These are phyloP conservation scores for Drosophila burlai DNA, from an alignment of 1,140 invertebrate genomes.

Conservation along the genomic window DNA sequence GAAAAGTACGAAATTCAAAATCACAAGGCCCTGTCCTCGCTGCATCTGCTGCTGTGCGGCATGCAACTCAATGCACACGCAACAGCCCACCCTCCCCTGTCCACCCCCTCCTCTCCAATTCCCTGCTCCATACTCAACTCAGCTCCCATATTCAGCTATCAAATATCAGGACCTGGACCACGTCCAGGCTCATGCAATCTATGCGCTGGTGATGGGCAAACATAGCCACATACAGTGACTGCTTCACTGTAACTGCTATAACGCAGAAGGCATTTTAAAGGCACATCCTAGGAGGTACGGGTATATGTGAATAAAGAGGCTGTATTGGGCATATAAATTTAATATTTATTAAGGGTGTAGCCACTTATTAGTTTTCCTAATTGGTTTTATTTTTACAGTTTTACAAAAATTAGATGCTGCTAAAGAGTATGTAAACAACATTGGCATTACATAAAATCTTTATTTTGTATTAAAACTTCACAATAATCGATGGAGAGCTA, in stretches of 20 bases:
- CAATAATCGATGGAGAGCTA: neutral
- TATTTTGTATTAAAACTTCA: neutral
- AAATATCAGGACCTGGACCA: conserved; percentile 58
- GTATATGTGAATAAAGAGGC: neutral
- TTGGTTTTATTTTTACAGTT: neutral
- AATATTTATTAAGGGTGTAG: neutral
- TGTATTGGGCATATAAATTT: neutral
- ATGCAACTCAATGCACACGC: conserved; percentile 61
- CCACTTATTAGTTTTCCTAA: neutral
- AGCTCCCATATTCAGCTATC: conserved; percentile 66
- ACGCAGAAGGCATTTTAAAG: neutral
- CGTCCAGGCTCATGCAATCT: conserved; percentile 16
- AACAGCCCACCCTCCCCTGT: neutral
- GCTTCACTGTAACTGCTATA: conserved; percentile 7
- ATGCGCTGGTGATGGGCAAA: conserved; percentile 10
- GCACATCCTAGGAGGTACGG: neutral
- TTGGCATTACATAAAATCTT: too few relatives aligned
- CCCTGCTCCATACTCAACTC: conserved; percentile 5
- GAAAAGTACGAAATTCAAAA: conserved; percentile 71
- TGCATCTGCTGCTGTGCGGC: conserved; percentile 33
- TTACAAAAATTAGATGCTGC: too few relatives aligned
- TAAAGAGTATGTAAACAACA: too few relatives aligned
- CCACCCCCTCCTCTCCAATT: neutral
- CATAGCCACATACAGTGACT: conserved; percentile 14
- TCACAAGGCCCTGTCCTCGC: conserved; percentile 58